Conservation (phyloP, 2,888 invertebrate species). For the Proisotoma minuta region DNA sequence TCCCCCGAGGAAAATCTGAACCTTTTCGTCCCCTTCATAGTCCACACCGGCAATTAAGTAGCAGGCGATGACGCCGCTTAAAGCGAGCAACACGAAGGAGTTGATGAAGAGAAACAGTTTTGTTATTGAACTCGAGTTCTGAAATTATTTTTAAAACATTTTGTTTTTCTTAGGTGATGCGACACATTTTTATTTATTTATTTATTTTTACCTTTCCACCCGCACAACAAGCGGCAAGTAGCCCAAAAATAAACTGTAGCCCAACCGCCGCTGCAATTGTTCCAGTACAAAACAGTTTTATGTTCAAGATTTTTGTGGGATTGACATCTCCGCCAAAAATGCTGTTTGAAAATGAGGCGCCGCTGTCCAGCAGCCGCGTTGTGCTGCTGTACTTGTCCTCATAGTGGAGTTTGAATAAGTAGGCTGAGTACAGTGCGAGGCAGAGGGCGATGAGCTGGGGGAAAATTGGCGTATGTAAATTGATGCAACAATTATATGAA, state of each 20-base stretch:
- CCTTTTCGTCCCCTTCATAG: slow-evolving; percentile 16
- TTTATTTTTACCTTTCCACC: too few species aligned
- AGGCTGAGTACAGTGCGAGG: background rate
- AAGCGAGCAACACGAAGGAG: slow-evolving; percentile 32
- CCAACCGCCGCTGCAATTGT: slow-evolving; percentile 34
- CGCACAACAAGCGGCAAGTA: background rate
- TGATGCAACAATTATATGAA: too few species aligned
- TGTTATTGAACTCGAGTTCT: slow-evolving; percentile 26
- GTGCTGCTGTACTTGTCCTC: background rate
- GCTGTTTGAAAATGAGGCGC: slow-evolving; percentile 34
- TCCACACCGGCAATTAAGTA: slow-evolving; percentile 29
- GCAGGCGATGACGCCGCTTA: slow-evolving; percentile 33
- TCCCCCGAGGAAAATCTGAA: slow-evolving; percentile 31
- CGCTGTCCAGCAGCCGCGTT: slow-evolving; percentile 53
- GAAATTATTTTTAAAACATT: too few species aligned
- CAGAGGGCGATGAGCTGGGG: background rate
- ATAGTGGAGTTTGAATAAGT: background rate
- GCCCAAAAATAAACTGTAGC: slow-evolving; percentile 31
- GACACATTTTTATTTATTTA: too few species aligned
- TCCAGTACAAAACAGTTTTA: slow-evolving; percentile 24
- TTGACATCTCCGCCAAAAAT: slow-evolving; percentile 25
- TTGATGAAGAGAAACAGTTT: slow-evolving; percentile 39
- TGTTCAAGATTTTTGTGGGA: slow-evolving; percentile 30
- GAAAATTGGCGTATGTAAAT: too few species aligned
- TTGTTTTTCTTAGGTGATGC: too few species aligned